phyloP scores from a whole-genome alignment of 2,113 vertebrate species.

The rabbit (Oryctolagus cuniculus) region mOryCun1.1 NC_091433.1:140386001-140386500 shows the following conservation, averaged over 20 bases:
- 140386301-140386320: background rate
- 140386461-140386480: background rate
- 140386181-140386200: background rate
- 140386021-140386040: slow-evolving; percentile 3
- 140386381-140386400: background rate
- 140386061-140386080: slow-evolving; percentile 50
- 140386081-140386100: background rate
- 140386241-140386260: background rate
- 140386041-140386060: background rate
- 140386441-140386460: background rate
- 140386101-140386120: accelerated
- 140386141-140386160: background rate
- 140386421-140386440: background rate
- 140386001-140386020: background rate
- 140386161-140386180: background rate
- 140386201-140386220: background rate
- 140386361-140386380: background rate
- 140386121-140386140: background rate
- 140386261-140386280: background rate
- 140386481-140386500: background rate
- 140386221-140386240: background rate
- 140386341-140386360: background rate
- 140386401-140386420: background rate
- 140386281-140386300: background rate
- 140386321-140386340: background rate